Base-by-base conservation (phyloP, 2,888 invertebrate species). In the Entomobrya multifasciata region DNA sequence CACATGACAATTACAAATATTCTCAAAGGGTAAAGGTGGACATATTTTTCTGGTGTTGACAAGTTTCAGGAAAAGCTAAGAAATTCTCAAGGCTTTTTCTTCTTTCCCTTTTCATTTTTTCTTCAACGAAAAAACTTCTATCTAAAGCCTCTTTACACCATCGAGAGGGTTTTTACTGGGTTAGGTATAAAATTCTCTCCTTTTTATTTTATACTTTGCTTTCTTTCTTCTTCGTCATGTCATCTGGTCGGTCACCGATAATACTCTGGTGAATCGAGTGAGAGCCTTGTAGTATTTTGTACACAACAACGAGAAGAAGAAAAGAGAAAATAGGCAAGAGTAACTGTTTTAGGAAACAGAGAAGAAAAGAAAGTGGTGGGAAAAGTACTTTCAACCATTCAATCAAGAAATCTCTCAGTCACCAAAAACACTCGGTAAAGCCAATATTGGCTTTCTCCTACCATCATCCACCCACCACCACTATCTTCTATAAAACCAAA, bases 1-100 rank as follows among this genome's bases (percentile, higher is more conserved):
- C 79, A 86, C 79, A 62, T 86, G 86, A 86, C 79, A 86, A 86
- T 86, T 86, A 86, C 86, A 86, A 72, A 80, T 60, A 65, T 72
- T 67, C 77, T 60, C 72, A 86, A 86, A 80, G 79, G 82, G 62
- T 82, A 82, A 74, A 72, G 82, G 62, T 52, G 49, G 74, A 49
- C 62, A 74, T 44, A 65, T 60, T 80, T n/a, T 85, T 79, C 72
- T 80, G 86, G 79, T 80, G 79, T 79, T 80, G 80, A 80, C 79
- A 86, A 86, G 49, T 74, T 57, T n/a, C 4, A 15, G 57, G 30
- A 72, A n/a, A 81, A 57, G 44, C 81, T 57, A 52, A 77, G 55
- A 74, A 49, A 49, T 85, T 67, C 44, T 72, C 74, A 60, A 72
- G 74, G 27, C 49, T 77, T 25, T 22, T 25, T 22, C 44, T 44